Conservation (phyloP, 2,888 invertebrate genomes). For the Reticulitermes lucifugus region DNA sequence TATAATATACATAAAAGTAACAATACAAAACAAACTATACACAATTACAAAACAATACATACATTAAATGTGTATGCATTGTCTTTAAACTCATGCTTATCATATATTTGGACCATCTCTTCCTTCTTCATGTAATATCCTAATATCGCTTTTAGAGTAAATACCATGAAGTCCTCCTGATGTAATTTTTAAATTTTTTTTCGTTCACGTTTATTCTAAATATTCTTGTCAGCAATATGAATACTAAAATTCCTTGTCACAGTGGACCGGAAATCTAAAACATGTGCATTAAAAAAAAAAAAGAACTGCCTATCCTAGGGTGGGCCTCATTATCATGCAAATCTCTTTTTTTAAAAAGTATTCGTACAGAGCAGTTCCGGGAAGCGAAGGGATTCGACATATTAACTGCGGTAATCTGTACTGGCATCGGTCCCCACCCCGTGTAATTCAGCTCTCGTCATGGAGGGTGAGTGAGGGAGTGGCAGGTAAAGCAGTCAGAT, state of each 20-base stretch:
- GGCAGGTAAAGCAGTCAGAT: slow-evolving; percentile 5
- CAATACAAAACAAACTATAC: no score
- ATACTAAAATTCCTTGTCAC: neutral
- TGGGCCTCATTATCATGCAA: slow-evolving; percentile 27
- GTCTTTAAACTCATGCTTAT: no score
- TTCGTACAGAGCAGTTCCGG: neutral
- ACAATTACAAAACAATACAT: no score
- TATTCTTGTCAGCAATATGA: no score
- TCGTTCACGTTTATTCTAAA: no score
- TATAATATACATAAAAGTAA: no score
- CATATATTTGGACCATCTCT: no score
- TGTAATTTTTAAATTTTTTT: no score
- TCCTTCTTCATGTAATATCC: no score
- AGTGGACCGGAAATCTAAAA: neutral
- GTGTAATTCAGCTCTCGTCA: neutral
- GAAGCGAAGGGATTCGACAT: slow-evolving; percentile 9
- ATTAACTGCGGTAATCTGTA: slow-evolving; percentile 30
- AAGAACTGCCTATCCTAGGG: neutral
- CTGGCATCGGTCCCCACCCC: slow-evolving; percentile 24
- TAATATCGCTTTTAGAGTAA: no score
- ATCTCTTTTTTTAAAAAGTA: slow-evolving; percentile 10
- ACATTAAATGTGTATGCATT: no score
- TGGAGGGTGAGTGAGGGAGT: slow-evolving; percentile 10
- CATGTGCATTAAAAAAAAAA: neutral
- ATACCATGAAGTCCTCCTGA: no score